Base-by-base conservation (phyloP, 2,797 vertebrate species). In the Chelon labrosus region DNA sequence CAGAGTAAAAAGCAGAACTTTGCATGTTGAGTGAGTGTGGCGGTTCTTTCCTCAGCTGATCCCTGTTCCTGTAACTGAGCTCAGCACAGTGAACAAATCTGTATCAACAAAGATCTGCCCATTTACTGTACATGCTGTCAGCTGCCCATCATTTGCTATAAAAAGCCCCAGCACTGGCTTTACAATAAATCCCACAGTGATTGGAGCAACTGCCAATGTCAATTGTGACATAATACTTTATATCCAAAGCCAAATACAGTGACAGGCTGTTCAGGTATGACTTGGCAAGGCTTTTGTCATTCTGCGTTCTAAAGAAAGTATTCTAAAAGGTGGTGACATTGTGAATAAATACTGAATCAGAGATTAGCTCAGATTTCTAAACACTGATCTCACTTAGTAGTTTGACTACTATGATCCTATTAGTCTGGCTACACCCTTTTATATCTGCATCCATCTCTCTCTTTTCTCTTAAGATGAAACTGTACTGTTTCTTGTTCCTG, bases 401-500 rank as follows among this genome's bases (percentile, higher is more conserved):
- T 4, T 82, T 25, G 2, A 59, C 67, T 66, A 17, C 57, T 49
- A 57, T 6, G 35, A 3, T n/a, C 38, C 13, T 75, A 1, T 50
- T n/a, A 76, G 5, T 55, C 25, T 41, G 44, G 9, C 62, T 72
- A 27, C 37, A 37, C 22, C 59, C 25, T 67, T 49, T 49, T 80
- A 41, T 77, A 31, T 86, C 57, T 65, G 11, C 50, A 82, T 85
- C 75, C 41, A 84, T 83, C 79, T 73, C 68, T 88, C 55, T 90
- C 82, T 65, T 53, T 91, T 90, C 87, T 85, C 66, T 79, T 61
- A 67, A 94, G 83, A 92, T 90, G 93, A 95, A 95, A 94, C 94
- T 85, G 62, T 74, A 68, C 79, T 91, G 88, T 95, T 82, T 92
- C 80, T 87, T 82, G 95, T 95, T 95, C 93, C 94, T 94, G 93